Evolutionary conservation across 2,797 vertebrate species (phyloP), one percentile per base, ranked within the genome.

Genomic region (Notoglanidium macrostoma): DNA sequence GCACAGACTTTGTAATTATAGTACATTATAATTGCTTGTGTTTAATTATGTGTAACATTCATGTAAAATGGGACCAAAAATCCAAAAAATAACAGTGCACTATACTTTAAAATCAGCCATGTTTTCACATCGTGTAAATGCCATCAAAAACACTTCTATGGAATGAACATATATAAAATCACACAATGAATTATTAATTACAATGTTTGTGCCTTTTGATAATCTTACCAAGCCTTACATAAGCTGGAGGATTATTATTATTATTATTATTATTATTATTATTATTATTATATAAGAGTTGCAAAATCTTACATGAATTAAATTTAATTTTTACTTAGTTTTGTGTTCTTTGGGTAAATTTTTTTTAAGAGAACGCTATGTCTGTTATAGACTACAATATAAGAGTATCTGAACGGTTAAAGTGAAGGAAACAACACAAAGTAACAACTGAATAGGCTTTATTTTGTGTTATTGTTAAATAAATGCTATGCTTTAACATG

Each of bases 381-480:
- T 63, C 40, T 65, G 21, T 67, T n/a, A 10, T 81, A 46, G 78
- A 46, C 40, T 32, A 63, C 2, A 40, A 23, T 26, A 65, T 17
- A 29, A 65, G 44, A 63, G 76, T 57, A 59, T 63, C 79, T 9
- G 59, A 67, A 67, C 8, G 7, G 26, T 51, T 82, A 35, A n/a
- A 7, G 35, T 77, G 88, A 87, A 87, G 65, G 63, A 76, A 72
- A 40, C 6, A 1, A 55, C 35, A 55, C 83, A 83, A 78, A 9
- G 29, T 29, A 29, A 51, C 73, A 76, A 14, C 14, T 74, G 17
- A 40, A 21, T n/a, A 76, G 80, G 67, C 77, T 84, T 84, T 84
- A 79, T 70, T 79, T 61, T 61, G 83, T 65, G 74, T 68, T 83
- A 51, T 12, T 76, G 51, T 85, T 14, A 35, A 87, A 89, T 89